Evolutionary conservation across 2,113 vertebrate genomes (phyloP).

Genomic region (Zapus hudsonius): DNA sequence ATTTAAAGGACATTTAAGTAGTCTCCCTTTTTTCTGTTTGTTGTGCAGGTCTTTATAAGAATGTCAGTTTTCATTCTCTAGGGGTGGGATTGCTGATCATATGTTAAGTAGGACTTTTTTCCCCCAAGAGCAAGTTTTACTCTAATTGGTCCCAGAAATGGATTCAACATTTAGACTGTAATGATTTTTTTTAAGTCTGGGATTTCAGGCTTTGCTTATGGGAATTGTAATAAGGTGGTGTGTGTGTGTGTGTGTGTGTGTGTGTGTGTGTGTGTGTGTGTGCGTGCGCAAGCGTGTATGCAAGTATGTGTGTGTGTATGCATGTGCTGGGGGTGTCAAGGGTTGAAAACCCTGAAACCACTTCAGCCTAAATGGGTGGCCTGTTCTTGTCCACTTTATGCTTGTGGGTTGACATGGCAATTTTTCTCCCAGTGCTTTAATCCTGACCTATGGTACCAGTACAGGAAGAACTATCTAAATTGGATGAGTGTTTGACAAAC

Average conservation of each 20-base stretch:
- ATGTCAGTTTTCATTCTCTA: slow-evolving; percentile 46
- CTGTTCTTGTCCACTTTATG: slow-evolving; percentile 42
- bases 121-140: slow-evolving; percentile 46
- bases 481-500: slow-evolving; percentile 70
- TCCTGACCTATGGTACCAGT: slow-evolving; percentile 62
- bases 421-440: slow-evolving; percentile 55
- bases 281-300: no score
- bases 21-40: slow-evolving; percentile 37
- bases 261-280: neutral
- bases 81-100: neutral
- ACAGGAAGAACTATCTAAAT: slow-evolving; percentile 75
- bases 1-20: slow-evolving; percentile 6
- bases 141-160: slow-evolving; percentile 30
- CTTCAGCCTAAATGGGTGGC: slow-evolving; percentile 39
- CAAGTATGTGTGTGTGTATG: no score
- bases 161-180: slow-evolving; percentile 58
- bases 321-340: neutral
- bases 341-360: neutral
- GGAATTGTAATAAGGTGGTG: neutral
- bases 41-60: slow-evolving; percentile 42
- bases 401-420: slow-evolving; percentile 1
- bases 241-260: neutral
- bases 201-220: slow-evolving; percentile 49
- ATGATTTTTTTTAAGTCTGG: slow-evolving; percentile 35
- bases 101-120: slow-evolving; percentile 14